A percentile compares a stretch with the other conserved stretches of the same genome.
Conservation (phyloP, 2,888 invertebrate species). For the Pyrrhia umbra region DNA sequence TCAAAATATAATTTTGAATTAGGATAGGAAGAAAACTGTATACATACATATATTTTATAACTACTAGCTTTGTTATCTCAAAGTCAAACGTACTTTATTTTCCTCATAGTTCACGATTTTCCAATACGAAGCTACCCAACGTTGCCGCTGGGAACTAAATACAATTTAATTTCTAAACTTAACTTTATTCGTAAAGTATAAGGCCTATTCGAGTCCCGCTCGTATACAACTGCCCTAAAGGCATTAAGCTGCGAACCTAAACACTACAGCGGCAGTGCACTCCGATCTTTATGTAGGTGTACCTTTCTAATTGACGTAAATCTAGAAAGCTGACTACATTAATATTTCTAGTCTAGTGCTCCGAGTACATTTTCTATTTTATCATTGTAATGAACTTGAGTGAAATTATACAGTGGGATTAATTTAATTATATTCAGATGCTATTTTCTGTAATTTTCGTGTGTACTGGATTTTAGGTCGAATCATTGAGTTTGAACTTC, state of each 20-base stretch:
- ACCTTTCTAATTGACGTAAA: constrained; percentile 69
- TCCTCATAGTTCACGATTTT: too few relatives aligned
- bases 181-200: constrained; percentile 8
- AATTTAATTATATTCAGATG: constrained; percentile 16
- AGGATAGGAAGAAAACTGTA: too few relatives aligned
- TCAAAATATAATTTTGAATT: too few relatives aligned
- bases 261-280: constrained; percentile 34
- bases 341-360: constrained; percentile 48
- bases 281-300: constrained; percentile 65
- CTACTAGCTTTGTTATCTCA: too few relatives aligned
- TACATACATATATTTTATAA: too few relatives aligned
- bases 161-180: not conserved
- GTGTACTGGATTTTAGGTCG: not conserved
- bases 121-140: too few relatives aligned
- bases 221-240: constrained; percentile 35
- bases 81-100: too few relatives aligned
- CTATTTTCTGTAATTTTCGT: not conserved
- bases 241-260: constrained; percentile 21
- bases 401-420: constrained; percentile 32
- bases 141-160: not conserved
- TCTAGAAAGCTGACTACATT: constrained; percentile 70
- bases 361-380: constrained; percentile 47
- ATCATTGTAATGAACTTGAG: constrained; percentile 53
- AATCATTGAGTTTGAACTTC: not conserved
- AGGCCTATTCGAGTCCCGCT: not conserved